Evolutionary conservation across 2,113 vertebrate species (phyloP), one percentile per base, ranked within the genome.

Genomic region (Pluvianellus socialis): DNA sequence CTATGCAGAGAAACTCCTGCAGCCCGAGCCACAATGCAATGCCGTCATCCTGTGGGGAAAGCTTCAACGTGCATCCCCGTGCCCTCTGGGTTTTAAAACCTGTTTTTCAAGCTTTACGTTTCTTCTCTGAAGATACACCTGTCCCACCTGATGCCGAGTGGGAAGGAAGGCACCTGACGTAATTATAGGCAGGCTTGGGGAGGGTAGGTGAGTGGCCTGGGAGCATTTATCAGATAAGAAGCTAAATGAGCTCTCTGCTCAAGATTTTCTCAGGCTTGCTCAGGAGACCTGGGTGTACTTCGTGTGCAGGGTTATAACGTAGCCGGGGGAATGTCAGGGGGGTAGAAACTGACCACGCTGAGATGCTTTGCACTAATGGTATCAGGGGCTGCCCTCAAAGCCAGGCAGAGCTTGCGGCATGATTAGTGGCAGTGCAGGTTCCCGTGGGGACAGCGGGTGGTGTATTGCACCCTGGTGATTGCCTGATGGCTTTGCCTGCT

Each of bases 21-120:
- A 94, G 88, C 92, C 59, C n/a, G 79, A 84, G 68, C 5, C 1
- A 85, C 66, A 58, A 27, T 88, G 79, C 81, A 53, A 27, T 90
- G 79, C 81, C 13, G 45, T 84, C 92, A 94, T 91, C 53, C 83
- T 32, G 62, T 75, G 56, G 81, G 91, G 90, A 96, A 94, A 91
- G 91, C 94, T 94, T 53, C 7, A 7, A 15, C 24, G 7, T 92
- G 72, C 76, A 92, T 97, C 89, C 91, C 35, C 22, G 6, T 92
- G 88, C 93, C 88, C 92, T 91, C 86, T 70, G 90, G 93, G 94
- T 49, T 96, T 95, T 91, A 91, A 96, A 96, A 97, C 97, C 93
- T 92, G 96, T 94, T 96, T 93, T 93, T 97, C 95, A 71, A 96
- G 95, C 95, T 87, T 86, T 81, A 17, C 14, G 2, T 93, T 93